phyloP scores from a whole-genome alignment of 2,113 vertebrate genomes.

The Anguilla rostrata region DNA sequence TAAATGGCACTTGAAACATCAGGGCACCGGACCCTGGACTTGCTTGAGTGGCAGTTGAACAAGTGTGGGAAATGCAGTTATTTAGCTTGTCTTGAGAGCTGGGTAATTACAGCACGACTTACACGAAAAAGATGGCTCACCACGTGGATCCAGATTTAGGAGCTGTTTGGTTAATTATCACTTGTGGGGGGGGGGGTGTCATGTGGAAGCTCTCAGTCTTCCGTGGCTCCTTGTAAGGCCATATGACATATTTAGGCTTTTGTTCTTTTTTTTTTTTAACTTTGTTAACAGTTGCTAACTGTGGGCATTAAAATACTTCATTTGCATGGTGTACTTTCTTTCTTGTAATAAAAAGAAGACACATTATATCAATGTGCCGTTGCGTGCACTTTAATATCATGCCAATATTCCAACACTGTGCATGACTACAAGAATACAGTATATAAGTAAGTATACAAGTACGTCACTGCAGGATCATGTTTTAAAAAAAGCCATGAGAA shows the following conservation, averaged over 20 bases:
- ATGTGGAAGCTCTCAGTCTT: neutral
- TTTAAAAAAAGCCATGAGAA: too few species aligned
- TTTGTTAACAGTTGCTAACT: neutral
- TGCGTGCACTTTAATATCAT: neutral
- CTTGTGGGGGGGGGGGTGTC: conserved; percentile 24
- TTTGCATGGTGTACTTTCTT: neutral
- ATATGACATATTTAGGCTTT: neutral
- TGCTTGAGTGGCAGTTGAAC: conserved; percentile 14
- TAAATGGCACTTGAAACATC: conserved; percentile 1
- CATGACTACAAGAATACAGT: too few species aligned
- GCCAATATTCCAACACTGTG: neutral
- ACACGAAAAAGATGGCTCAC: conserved; percentile 16
- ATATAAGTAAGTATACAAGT: too few species aligned
- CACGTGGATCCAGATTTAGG: conserved; percentile 24
- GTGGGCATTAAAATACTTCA: neutral
- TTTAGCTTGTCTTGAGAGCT: conserved; percentile 30
- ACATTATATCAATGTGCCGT: neutral
- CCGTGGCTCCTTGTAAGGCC: neutral
- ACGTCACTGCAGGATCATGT: too few species aligned
- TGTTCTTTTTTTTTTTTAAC: neutral
- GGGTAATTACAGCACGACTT: conserved; percentile 28
- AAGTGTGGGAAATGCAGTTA: conserved; percentile 22
- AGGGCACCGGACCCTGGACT: neutral
- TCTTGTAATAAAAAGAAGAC: neutral
- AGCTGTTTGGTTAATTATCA: conserved; percentile 21